A percentile compares a stretch with the other conserved stretches of the same genome.
These are phyloP conservation scores for Plebejus argus DNA, from an alignment of 2,888 invertebrate genomes.

Conservation along the genomic window DNA sequence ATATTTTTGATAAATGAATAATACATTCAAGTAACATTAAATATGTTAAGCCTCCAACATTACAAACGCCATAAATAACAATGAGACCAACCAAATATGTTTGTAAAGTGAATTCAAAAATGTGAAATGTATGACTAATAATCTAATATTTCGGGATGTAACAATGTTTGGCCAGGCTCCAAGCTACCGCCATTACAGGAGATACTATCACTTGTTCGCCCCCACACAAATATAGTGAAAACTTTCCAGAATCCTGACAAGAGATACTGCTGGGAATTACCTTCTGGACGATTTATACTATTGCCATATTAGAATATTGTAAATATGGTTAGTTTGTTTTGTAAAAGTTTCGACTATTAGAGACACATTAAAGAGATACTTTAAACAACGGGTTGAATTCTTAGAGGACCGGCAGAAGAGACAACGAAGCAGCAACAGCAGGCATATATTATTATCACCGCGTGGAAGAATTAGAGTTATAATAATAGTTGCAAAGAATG, in stretches of 20 bases:
- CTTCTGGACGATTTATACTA: constrained; percentile 21
- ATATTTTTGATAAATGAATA: too few relatives aligned
- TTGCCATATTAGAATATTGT: constrained; percentile 2
- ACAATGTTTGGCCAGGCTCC: constrained; percentile 43
- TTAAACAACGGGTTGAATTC: background rate
- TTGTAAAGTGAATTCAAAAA: constrained; percentile 36
- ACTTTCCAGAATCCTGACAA: constrained; percentile 30
- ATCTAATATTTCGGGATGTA: constrained; percentile 43
- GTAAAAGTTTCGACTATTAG: background rate
- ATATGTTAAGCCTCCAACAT: background rate
- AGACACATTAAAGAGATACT: background rate
- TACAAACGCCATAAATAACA: background rate
- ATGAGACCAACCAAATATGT: constrained; percentile 10
- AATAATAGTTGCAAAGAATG: too few relatives aligned
- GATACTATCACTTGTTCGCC: constrained; percentile 38
- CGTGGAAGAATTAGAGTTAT: too few relatives aligned
- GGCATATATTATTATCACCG: too few relatives aligned
- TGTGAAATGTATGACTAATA: constrained; percentile 43
- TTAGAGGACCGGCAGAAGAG: too few relatives aligned
- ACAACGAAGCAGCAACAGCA: too few relatives aligned
- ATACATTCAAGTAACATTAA: background rate
- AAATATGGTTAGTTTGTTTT: background rate
- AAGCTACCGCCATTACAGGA: constrained; percentile 36
- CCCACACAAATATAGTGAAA: constrained; percentile 31
- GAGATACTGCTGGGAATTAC: constrained; percentile 29